Evolutionary conservation across 2,888 invertebrate genomes (phyloP).

Genomic region (Dynastes maya): DNA sequence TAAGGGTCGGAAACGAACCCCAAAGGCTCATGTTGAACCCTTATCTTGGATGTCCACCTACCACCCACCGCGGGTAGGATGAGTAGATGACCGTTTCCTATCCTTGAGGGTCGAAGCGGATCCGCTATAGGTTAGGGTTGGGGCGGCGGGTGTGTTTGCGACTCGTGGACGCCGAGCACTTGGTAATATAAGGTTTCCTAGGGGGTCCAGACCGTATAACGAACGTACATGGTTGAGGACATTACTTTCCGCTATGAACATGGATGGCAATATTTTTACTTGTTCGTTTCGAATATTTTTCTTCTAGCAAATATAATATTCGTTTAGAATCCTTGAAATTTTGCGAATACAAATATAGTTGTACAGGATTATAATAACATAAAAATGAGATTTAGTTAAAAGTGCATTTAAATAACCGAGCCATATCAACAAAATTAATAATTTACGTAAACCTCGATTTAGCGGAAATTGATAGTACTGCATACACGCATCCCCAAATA

Average conservation of each 20-base stretch:
- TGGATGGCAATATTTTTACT: conserved; percentile 26
- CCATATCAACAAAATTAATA: too few relatives aligned
- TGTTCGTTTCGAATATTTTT: conserved; percentile 27
- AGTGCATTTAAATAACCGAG: too few relatives aligned
- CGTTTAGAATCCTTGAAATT: not conserved
- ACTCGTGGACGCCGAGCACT: conserved; percentile 62
- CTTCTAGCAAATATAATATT: not conserved
- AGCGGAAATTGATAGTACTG: too few relatives aligned
- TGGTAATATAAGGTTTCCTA: conserved; percentile 64
- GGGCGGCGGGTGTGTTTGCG: conserved; percentile 53
- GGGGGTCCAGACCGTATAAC: conserved; percentile 57
- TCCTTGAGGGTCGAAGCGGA: conserved; percentile 61
- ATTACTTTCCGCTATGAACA: conserved; percentile 50
- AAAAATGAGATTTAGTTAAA: too few relatives aligned
- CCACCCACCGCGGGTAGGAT: conserved; percentile 55
- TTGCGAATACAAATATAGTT: not conserved
- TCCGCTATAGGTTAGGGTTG: conserved; percentile 52
- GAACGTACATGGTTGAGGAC: conserved; percentile 54
- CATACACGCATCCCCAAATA: too few relatives aligned
- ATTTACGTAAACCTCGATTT: too few relatives aligned
- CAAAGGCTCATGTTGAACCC: conserved; percentile 61
- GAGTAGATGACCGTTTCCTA: conserved; percentile 59
- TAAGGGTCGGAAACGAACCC: conserved; percentile 61
- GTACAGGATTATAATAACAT: too few relatives aligned
- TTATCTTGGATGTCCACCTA: conserved; percentile 63